These are phyloP conservation scores for Antedon bifida DNA, from an alignment of 35 echinoderm and acorn worm species.

Conservation along the genomic window DNA sequence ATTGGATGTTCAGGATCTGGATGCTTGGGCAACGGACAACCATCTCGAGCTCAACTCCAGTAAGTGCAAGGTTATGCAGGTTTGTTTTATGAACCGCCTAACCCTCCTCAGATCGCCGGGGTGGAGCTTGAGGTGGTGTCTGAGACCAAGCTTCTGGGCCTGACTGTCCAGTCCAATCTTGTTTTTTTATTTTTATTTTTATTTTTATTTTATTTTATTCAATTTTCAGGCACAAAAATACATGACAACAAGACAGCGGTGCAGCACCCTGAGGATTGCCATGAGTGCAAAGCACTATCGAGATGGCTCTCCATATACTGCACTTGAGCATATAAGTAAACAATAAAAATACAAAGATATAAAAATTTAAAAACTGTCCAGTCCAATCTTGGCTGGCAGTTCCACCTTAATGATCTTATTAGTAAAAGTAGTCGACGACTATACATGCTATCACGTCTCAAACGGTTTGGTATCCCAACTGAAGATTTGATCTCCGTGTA, in stretches of 20 bases:
- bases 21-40: background rate
- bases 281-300: too few species aligned
- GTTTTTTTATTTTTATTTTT: too few species aligned
- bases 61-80: slow-evolving; percentile 19
- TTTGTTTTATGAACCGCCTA: slow-evolving; percentile 1
- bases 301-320: too few species aligned
- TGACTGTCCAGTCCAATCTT: slow-evolving; percentile 18
- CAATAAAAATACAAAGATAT: too few species aligned
- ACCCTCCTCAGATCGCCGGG: background rate
- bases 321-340: too few species aligned
- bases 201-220: too few species aligned
- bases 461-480: slow-evolving; percentile 19
- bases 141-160: slow-evolving; percentile 21
- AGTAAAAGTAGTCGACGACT: slow-evolving; percentile 12
- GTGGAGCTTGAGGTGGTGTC: background rate
- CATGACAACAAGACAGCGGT: too few species aligned
- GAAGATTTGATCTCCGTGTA: slow-evolving; percentile 17
- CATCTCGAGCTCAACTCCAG: background rate
- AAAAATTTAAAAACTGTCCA: too few species aligned
- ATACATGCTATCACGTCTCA: slow-evolving; percentile 8
- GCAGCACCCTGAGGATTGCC: too few species aligned
- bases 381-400: slow-evolving; percentile 17
- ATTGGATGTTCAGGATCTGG: background rate
- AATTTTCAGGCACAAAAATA: too few species aligned
- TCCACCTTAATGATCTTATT: slow-evolving; percentile 6